Evolutionary conservation across 1,140 invertebrate species (phyloP), one percentile per base, ranked within the genome.

Genomic region (Dreissena polymorpha): DNA sequence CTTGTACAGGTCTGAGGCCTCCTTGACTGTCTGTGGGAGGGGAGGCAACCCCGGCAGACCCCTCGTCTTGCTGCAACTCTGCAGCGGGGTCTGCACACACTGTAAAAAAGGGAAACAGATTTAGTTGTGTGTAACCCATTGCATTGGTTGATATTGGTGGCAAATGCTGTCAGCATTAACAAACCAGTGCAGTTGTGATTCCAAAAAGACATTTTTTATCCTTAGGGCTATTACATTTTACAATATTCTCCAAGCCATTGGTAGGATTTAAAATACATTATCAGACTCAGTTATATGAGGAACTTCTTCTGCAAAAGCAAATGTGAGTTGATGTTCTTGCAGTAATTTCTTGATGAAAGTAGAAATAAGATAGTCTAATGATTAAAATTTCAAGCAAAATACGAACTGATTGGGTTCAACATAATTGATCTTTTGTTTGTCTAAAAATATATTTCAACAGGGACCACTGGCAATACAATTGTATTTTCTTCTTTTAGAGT

Each of bases 1-100:
- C 91, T 93, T 87, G 79, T 93, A 93, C 0, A 93, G 87, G 72
- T 91, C 90, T 55, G 92, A 92, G 53, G 90, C 88, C 71, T 93
- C 91, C 70, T 87, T 89, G 8, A 86, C 83, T 49, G 86, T 79
- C 23, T 85, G 67, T 57, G 92, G 92, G 16, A 93, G 75, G n/a
- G 92, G 91, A 25, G 92, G 92, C 14, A 92, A 82, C 3, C 91
- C 91, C 69, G 91, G 91, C 39, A 93, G 83, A 13, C 91, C 91
- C 82, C 89, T 86, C 6, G 88, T 89, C 73, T 90, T 91, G 83
- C 91, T 92, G 85, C 89, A 91, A 76, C 89, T 91, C 27, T 87
- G 85, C 29, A 91, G 65, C 64, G 90, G 90, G 53, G 91, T 91
- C 73, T 88, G 88, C 77, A 89, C 88, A 86, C 88, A 77, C 90